Evolutionary conservation across 2,113 vertebrate species (phyloP).

Genomic region (Gorsachius goisagi): DNA sequence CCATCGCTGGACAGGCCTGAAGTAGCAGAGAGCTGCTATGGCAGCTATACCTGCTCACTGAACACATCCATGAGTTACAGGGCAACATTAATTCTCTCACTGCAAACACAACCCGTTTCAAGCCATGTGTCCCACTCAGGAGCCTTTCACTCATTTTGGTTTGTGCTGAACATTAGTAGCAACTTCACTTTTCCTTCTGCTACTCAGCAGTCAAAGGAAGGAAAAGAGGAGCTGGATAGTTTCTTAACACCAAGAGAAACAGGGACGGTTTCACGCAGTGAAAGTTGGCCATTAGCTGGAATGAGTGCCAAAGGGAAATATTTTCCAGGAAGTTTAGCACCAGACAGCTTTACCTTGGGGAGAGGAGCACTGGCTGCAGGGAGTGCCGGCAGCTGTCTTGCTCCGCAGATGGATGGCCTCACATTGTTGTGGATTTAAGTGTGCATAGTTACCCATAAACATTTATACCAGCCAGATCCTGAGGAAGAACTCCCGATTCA

Average conservation of each 20-base stretch:
- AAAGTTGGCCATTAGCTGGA: neutral
- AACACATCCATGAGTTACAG: neutral
- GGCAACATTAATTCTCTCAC: neutral
- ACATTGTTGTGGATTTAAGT: neutral
- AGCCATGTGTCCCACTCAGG: neutral
- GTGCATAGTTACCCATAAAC: neutral
- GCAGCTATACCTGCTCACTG: neutral
- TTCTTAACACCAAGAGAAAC: neutral
- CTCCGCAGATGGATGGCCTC: neutral
- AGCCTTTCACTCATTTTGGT: neutral
- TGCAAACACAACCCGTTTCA: neutral
- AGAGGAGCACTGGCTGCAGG: neutral
- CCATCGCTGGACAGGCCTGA: neutral
- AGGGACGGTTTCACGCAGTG: neutral
- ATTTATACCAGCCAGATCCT: neutral
- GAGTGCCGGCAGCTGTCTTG: neutral
- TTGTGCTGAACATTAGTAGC: neutral
- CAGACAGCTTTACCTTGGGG: neutral
- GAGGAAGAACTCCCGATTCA: neutral
- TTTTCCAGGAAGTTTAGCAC: conserved; percentile 17
- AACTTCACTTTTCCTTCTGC: neutral
- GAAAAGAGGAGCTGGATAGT: neutral
- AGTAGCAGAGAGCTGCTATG: neutral
- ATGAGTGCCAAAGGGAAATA: neutral
- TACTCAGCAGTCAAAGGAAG: neutral